Evolutionary conservation across 92 coral and sea anemone genomes (phyloP), one percentile per base, ranked within the genome.

Genomic region (Palythoa caribaeorum): DNA sequence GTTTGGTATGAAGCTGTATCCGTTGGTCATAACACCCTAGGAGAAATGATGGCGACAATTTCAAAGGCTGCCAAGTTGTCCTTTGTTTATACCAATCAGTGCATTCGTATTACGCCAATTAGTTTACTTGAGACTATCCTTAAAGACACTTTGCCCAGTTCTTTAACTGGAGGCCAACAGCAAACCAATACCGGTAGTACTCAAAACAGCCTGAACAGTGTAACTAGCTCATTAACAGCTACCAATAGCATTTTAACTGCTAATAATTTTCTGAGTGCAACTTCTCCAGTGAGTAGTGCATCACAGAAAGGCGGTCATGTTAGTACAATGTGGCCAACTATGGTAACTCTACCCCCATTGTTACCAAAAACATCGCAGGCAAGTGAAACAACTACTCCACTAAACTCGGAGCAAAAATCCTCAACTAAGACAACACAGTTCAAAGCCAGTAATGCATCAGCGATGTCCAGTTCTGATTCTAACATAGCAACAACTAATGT

Each of bases 11-110:
- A 94, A 38, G 92, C 90, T 79, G 91, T 92, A 1, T 84, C 98
- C 9, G 88, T 94, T 21, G 98, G 98, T 3, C 98, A 94, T 86
- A 94, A 94, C 47, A 91, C 98, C 7, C 86, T 94, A 75, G 98
- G 98, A 3, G 95, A 94, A 78, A 93, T 94, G 96, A 94, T 94
- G 98, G 95, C 95, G 1, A 87, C 90, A 36, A 93, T 94, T 87
- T 94, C 98, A 9, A 93, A 93, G 65, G 94, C 92, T 38, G 98
- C 98, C 19, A 84, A 88, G 59, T 88, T 95, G 10, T 94, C 97
- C 63, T 90, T 86, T 59, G 80, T 90, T 35, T 96, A 96, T 73
- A 93, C 98, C 68, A 93, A 96, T 87, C 92, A 96, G 86, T 94
- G 98, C 79, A 91, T 96, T 44, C 90, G 93, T 59, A 94, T 95